Percentiles rank a stretch among this genome's conserved stretches.
Conservation (phyloP, 2,888 invertebrate species). For the Chymomyza caudatula region DNA sequence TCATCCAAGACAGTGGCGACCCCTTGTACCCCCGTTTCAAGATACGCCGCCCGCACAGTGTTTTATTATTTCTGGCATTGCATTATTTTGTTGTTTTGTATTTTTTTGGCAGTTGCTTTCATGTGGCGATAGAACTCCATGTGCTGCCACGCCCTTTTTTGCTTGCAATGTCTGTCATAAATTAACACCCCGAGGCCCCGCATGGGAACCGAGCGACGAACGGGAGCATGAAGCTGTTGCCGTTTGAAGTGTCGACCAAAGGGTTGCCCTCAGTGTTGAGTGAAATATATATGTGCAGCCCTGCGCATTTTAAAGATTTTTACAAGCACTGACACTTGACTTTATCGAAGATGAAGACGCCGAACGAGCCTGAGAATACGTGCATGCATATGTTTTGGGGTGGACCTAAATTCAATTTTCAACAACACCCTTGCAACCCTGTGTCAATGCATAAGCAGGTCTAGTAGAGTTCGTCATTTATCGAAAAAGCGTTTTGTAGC, state of each 20-base stretch:
- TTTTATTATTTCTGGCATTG: slow-evolving; percentile 14
- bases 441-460: too few species aligned
- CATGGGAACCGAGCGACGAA: slow-evolving; percentile 4
- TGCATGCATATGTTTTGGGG: background rate
- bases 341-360: slow-evolving; percentile 37
- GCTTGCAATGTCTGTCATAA: slow-evolving; percentile 45
- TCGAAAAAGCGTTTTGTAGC: too few species aligned
- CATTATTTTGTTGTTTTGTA: background rate
- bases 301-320: slow-evolving; percentile 20
- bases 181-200: slow-evolving; percentile 44
- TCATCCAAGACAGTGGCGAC: slow-evolving; percentile 5
- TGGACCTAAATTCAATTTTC: too few species aligned
- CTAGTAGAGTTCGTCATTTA: too few species aligned
- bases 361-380: background rate
- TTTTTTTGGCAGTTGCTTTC: slow-evolving; percentile 21
- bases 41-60: slow-evolving; percentile 33
- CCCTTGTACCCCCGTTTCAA: background rate
- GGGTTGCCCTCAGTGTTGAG: background rate
- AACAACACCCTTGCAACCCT: too few species aligned
- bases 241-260: background rate
- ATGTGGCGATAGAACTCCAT: background rate
- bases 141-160: slow-evolving; percentile 60
- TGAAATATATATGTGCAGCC: background rate
- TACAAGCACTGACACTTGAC: slow-evolving; percentile 6
- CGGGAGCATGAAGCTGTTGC: background rate